Base-by-base conservation (phyloP, 2,113 vertebrate species). In the Sigmodon hispidus region DNA sequence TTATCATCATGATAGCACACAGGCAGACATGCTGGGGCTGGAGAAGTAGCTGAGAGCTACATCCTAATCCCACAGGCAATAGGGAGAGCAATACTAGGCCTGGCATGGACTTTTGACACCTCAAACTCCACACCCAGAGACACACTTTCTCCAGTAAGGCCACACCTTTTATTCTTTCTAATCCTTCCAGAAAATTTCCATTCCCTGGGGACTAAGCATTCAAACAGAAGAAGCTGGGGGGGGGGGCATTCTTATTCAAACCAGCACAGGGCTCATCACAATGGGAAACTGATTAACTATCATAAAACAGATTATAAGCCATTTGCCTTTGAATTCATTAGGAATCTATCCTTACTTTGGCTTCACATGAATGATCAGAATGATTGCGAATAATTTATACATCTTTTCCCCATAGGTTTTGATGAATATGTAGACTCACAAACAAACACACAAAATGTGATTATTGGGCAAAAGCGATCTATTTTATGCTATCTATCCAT, bases 341-440 rank as follows among this genome's bases (percentile, higher is more conserved):
- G 65, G 50, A 88, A 93, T 88, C 67, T 17, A 81, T 79, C 12
- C 69, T 65, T 43, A 34, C 29, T 89, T 88, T n/a, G 73, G 19
- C 67, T 95, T 93, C 81, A 72, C 6, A 43, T 12, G 15, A 77
- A 72, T 85, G n/a, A 93, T 43, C 93, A 76, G 36, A 92, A 89
- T 69, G 89, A 19, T 76, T 63, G 59, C 3, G 5, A 65, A 22
- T 61, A 2, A 76, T 45, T 0, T 21, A 61, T 12, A 81, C 4
- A 6, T 86, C 26, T 48, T 75, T 13, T 84, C 5, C 21, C 45
- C 11, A n/a, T 10, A 80, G 48, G 0, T 70, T 70, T 77, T 92
- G 26, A 81, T 61, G 34, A 84, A 45, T 59, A 24, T 48, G 36
- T 84, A 21, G 16, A 75, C 59, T 79, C 3, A 65, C 1, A 73